These are phyloP conservation scores for Geotrupes spiniger DNA, from an alignment of 2,888 invertebrate species.

Conservation along the genomic window DNA sequence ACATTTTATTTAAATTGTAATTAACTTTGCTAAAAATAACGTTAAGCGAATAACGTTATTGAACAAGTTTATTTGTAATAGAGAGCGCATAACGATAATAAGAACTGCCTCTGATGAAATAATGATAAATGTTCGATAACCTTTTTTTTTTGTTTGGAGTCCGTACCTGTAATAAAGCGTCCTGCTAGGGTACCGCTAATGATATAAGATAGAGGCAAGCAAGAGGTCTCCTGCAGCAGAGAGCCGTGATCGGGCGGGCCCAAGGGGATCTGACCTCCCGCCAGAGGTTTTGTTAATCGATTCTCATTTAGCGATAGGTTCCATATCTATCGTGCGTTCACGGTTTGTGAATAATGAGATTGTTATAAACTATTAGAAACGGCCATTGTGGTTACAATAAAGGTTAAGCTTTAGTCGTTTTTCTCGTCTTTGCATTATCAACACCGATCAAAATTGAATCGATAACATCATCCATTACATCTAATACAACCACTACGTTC, in stretches of 20 bases:
- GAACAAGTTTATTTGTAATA: no score
- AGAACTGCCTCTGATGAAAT: no score
- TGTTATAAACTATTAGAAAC: slow-evolving; percentile 30
- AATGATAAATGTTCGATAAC: slow-evolving; percentile 5
- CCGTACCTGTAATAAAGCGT: slow-evolving; percentile 34
- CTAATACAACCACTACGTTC: no score
- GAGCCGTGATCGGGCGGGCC: slow-evolving; percentile 32
- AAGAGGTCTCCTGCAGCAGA: slow-evolving; percentile 32
- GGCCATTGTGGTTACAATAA: slow-evolving; percentile 23
- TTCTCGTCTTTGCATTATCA: slow-evolving; percentile 10
- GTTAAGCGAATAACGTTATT: no score
- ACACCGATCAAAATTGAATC: slow-evolving; percentile 12
- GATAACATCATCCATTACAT: slow-evolving; percentile 11
- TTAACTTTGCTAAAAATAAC: no score
- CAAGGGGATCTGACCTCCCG: slow-evolving; percentile 33
- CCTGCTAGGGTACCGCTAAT: slow-evolving; percentile 43
- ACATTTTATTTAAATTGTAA: no score
- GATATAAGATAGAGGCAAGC: slow-evolving; percentile 40
- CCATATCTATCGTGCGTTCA: slow-evolving; percentile 37
- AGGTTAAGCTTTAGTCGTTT: slow-evolving; percentile 14
- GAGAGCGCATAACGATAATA: no score
- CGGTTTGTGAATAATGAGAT: slow-evolving; percentile 32
- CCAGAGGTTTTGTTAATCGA: slow-evolving; percentile 38
- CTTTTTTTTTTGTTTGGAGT: slow-evolving; percentile 15
- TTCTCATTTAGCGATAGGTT: slow-evolving; percentile 39